Evolutionary conservation across 2,797 vertebrate species (phyloP).

Genomic region (Diglossa cyanea): DNA sequence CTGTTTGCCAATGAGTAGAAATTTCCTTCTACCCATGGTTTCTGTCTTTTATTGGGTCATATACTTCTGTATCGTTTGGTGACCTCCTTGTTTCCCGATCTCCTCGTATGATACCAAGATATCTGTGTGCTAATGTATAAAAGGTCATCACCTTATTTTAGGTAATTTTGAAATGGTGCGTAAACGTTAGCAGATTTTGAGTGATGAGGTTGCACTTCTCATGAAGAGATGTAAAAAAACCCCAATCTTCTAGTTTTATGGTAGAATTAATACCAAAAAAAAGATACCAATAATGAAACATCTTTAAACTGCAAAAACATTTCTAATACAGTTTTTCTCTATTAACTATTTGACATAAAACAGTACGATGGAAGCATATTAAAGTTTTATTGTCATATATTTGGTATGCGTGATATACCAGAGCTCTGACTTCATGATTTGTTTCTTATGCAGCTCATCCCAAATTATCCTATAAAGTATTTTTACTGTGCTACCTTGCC

Average conservation of each 20-base stretch:
- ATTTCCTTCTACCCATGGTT: not conserved
- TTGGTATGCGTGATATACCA: not conserved
- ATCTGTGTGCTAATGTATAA: not conserved
- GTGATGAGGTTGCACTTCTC: not conserved
- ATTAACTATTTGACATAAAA: conserved; percentile 42
- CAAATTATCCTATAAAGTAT: conserved; percentile 43
- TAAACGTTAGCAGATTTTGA: not conserved
- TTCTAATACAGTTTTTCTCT: not conserved
- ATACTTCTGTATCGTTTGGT: not conserved
- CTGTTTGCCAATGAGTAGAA: not conserved
- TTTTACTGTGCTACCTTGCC: conserved; percentile 18
- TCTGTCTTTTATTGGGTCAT: not conserved
- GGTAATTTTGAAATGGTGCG: not conserved
- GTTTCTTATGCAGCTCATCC: conserved; percentile 4
- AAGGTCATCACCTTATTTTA: not conserved
- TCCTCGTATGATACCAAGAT: not conserved
- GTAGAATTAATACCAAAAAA: not conserved
- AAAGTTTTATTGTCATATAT: conserved; percentile 32
- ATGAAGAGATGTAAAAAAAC: not conserved
- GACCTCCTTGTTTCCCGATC: not conserved
- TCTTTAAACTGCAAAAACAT: conserved; percentile 15
- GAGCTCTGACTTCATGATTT: conserved; percentile 1
- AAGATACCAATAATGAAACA: not conserved
- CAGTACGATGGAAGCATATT: not conserved
- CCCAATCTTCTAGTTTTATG: not conserved